Conservation (phyloP, 2,113 vertebrate species). For the Eupsittula cactorum region DNA sequence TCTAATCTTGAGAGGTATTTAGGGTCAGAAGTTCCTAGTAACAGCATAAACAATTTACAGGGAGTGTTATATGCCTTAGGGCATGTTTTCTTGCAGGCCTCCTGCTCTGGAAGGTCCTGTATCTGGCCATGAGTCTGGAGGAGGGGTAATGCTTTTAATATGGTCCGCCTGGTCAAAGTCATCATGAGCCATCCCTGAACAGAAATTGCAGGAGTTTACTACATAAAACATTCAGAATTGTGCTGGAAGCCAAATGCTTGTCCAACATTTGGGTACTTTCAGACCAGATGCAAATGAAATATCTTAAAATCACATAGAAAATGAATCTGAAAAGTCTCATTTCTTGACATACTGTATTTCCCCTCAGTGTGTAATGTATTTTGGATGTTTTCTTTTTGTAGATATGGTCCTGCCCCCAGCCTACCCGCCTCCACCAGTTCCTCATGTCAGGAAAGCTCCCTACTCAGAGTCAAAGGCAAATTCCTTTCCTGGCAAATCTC, state of each 20-base stretch:
- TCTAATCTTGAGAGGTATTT: background rate
- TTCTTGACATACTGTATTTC: background rate
- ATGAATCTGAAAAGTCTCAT: background rate
- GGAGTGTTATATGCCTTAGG: background rate
- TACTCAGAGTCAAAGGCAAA: conserved; percentile 26
- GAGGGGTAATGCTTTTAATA: background rate
- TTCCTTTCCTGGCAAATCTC: conserved; percentile 64
- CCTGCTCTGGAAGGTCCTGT: background rate
- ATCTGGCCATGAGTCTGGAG: background rate
- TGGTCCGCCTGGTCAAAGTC: background rate
- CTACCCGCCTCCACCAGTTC: conserved; percentile 90
- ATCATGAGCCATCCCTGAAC: background rate
- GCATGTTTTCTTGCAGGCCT: background rate
- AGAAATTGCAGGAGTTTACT: background rate
- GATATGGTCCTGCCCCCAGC: conserved; percentile 82
- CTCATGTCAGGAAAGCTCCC: conserved; percentile 59
- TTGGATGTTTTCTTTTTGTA: background rate
- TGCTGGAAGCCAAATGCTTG: background rate
- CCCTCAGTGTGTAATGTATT: background rate
- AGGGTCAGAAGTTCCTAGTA: background rate
- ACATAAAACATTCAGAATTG: background rate
- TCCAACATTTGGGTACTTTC: background rate
- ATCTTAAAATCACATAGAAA: background rate
- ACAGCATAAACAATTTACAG: background rate
- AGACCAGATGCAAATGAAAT: background rate